A percentile compares a stretch with the other conserved stretches of the same genome.
phyloP scores from a whole-genome alignment of 2,888 invertebrate species.

The Cheiracanthium punctorium region DNA sequence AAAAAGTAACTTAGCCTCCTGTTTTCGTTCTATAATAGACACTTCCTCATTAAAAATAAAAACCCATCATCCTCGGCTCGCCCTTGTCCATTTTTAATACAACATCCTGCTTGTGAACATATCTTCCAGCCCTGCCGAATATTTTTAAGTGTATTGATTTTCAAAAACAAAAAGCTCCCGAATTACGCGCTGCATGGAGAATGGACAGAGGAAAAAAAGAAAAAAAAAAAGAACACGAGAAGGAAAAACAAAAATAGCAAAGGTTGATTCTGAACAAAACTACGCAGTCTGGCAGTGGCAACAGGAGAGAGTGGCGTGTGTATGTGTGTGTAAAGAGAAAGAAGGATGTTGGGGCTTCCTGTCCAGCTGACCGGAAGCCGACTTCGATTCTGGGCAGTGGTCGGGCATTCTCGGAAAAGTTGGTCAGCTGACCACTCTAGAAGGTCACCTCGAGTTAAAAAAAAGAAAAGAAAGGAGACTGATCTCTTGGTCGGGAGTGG shows the following conservation, averaged over 20 bases:
- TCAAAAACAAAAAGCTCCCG: too few species aligned
- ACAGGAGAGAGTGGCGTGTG: background rate
- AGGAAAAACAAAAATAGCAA: background rate
- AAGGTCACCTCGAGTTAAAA: background rate
- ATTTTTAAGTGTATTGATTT: too few species aligned
- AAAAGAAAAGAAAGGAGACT: background rate
- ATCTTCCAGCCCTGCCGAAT: too few species aligned
- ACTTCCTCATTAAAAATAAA: too few species aligned
- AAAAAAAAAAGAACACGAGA: too few species aligned
- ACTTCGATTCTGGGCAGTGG: conserved; percentile 60
- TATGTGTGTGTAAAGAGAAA: background rate
- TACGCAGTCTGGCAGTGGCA: background rate
- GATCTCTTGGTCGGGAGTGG: background rate
- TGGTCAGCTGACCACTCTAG: background rate
- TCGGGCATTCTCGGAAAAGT: background rate
- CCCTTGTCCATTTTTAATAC: too few species aligned
- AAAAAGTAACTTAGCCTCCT: too few species aligned
- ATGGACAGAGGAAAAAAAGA: too few species aligned
- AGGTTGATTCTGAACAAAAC: background rate
- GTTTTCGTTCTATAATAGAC: too few species aligned
- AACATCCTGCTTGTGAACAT: too few species aligned
- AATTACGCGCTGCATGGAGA: too few species aligned
- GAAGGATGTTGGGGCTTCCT: conserved; percentile 30
- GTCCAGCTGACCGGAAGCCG: conserved; percentile 45
- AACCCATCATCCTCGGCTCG: too few species aligned